Conservation (phyloP, 2,888 invertebrate species). For the Chymomyza caudatula region DNA sequence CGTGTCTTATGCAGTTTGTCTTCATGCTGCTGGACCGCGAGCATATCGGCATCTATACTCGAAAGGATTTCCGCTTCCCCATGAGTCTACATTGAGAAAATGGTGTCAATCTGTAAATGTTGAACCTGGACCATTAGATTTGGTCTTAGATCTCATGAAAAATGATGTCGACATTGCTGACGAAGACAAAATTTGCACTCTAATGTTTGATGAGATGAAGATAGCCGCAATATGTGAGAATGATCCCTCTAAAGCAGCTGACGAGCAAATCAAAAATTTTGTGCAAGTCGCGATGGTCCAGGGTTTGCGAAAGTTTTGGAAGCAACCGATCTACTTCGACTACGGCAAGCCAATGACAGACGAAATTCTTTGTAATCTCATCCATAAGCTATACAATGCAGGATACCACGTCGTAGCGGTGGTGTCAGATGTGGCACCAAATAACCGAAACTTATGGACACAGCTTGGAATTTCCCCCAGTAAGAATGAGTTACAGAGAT, state of each 20-base stretch:
- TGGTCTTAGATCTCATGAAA: not conserved
- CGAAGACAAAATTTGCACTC: constrained; percentile 1
- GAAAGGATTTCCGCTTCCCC: constrained; percentile 4
- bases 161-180: not conserved
- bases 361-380: not conserved
- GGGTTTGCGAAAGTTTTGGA: constrained; percentile 1
- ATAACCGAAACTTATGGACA: constrained; percentile 22
- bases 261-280: not conserved
- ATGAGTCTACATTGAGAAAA: not conserved
- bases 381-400: not conserved
- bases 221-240: not conserved
- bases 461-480: constrained; percentile 11
- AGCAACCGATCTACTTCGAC: not conserved
- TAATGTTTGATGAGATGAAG: constrained; percentile 1
- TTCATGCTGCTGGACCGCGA: not conserved
- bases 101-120: not conserved
- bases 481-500: not conserved
- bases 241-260: not conserved
- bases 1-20: not conserved
- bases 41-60: not conserved
- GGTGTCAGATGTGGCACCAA: constrained; percentile 12
- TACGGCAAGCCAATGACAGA: not conserved
- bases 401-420: constrained; percentile 23
- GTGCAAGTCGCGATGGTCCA: constrained; percentile 5
- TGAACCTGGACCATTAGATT: not conserved